Evolutionary conservation across 2,797 vertebrate genomes (phyloP).

Genomic region (Petrocephalus schoutedeni): DNA sequence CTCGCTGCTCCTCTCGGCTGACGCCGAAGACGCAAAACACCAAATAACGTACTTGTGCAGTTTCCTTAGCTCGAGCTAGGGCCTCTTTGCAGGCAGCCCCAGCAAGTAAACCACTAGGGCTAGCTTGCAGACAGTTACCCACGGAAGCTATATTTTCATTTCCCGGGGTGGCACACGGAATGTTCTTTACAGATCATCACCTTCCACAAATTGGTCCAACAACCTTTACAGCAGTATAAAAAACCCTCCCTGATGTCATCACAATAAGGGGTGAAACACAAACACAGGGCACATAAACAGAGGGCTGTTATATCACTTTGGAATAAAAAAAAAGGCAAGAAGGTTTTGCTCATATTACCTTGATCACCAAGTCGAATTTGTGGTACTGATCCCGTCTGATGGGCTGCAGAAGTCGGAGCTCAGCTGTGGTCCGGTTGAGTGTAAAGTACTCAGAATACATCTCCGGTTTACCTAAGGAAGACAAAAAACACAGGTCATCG

Average conservation of each 20-base stretch:
- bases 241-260: slow-evolving; percentile 13
- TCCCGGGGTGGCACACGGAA: slow-evolving; percentile 13
- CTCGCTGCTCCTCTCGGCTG: not conserved
- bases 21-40: not conserved
- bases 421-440: slow-evolving; percentile 83
- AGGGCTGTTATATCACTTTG: not conserved
- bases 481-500: not conserved
- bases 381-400: slow-evolving; percentile 82
- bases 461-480: slow-evolving; percentile 75
- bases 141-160: slow-evolving; percentile 19
- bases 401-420: slow-evolving; percentile 78
- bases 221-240: slow-evolving; percentile 13
- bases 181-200: slow-evolving; percentile 35
- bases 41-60: not conserved
- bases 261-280: not conserved
- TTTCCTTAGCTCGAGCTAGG: not conserved
- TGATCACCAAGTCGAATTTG: slow-evolving; percentile 97
- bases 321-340: not conserved
- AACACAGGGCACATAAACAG: not conserved
- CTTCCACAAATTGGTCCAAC: slow-evolving; percentile 5
- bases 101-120: slow-evolving; percentile 16
- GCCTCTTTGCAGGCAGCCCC: not conserved
- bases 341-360: slow-evolving; percentile 68
- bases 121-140: slow-evolving; percentile 26
- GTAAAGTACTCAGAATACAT: slow-evolving; percentile 80